Base-by-base conservation (phyloP, 1,140 invertebrate species). In the Drosophila pachea region DNA sequence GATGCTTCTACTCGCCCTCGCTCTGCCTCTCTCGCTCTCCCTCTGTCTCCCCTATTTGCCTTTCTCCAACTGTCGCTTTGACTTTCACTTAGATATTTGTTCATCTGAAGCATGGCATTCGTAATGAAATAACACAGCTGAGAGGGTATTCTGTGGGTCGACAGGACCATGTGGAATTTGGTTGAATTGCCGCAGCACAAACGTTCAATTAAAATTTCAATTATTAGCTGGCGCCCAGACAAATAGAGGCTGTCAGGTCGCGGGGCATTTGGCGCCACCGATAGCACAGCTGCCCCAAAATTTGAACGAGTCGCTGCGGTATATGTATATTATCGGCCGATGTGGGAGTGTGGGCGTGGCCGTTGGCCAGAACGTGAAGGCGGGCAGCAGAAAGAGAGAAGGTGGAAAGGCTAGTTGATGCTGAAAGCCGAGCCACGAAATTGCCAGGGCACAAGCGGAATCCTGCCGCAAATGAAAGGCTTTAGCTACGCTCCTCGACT, bases 191-290 rank as follows among this genome's bases (percentile, higher is more conserved):
- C 60, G 22, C 49, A 48, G 65, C 50, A 58, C 65, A 76, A 76
- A 67, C 49, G 66, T 81, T 81, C 62, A 81, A 81, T 81, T 81
- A 76, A 81, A 81, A 81, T 76, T 81, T 81, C 66, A 81, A 81
- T 81, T 81, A 81, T 81, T 73, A 81, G 61, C 76, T 69, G 73
- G 54, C 64, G 66, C 74, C 55, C 60, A 73, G 52, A 55, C 36
- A 59, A 62, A 29, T n/a, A 66, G 38, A 16, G 35, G 42, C 11
- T 40, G 22, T 9, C 12, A 31, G 22, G 11, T 31, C 32, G n/a
- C 22, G 31, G 29, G 53, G 3, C 11, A 14, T n/a, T 0, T 43
- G 40, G 5, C 40, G 22, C 22, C 22, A 22, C 22, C 1, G 22
- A 22, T 3, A 22, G 22, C 22, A 3, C 64, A 67, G 60, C 53